A percentile compares a stretch with the other conserved stretches of the same genome.
These are phyloP conservation scores for Anolis sagrei DNA, from an alignment of 2,113 vertebrate species.

Conservation along the genomic window DNA sequence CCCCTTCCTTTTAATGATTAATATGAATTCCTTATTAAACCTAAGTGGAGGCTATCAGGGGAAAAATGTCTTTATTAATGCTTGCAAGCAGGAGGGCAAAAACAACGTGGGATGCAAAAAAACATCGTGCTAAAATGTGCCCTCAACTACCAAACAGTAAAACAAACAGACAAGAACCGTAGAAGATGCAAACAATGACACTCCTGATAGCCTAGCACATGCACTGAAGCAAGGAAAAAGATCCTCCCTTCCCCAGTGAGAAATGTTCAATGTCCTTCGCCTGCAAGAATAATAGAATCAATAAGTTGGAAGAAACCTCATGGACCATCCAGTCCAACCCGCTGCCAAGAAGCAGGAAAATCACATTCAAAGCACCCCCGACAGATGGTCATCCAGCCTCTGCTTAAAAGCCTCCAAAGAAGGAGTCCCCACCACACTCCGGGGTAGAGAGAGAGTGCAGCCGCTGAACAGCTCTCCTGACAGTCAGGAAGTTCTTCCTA, in stretches of 20 bases:
- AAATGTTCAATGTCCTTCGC: not conserved
- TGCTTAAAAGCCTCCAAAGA: too few species aligned
- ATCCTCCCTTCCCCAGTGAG: too few species aligned
- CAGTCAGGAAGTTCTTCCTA: too few species aligned
- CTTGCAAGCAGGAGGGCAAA: constrained; percentile 72
- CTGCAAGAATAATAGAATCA: too few species aligned
- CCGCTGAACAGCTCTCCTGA: too few species aligned
- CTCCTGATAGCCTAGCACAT: not conserved
- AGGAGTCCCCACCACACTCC: too few species aligned
- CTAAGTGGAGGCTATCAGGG: constrained; percentile 75
- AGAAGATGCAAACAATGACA: constrained; percentile 7
- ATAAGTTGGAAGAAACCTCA: too few species aligned
- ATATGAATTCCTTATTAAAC: constrained; percentile 92
- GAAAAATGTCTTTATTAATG: constrained; percentile 75
- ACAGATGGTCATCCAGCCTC: too few species aligned
- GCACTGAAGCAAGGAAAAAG: not conserved
- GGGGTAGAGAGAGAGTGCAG: too few species aligned
- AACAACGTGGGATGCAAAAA: constrained; percentile 61
- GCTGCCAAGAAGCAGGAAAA: too few species aligned
- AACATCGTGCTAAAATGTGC: constrained; percentile 54
- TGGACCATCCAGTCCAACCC: too few species aligned
- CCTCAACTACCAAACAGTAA: constrained; percentile 42
- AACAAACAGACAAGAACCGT: constrained; percentile 8
- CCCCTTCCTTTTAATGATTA: constrained; percentile 88
- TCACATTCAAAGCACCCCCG: too few species aligned